These are phyloP conservation scores for Hyposmocoma kahamanoa DNA, from an alignment of 1,140 invertebrate genomes.

Conservation along the genomic window DNA sequence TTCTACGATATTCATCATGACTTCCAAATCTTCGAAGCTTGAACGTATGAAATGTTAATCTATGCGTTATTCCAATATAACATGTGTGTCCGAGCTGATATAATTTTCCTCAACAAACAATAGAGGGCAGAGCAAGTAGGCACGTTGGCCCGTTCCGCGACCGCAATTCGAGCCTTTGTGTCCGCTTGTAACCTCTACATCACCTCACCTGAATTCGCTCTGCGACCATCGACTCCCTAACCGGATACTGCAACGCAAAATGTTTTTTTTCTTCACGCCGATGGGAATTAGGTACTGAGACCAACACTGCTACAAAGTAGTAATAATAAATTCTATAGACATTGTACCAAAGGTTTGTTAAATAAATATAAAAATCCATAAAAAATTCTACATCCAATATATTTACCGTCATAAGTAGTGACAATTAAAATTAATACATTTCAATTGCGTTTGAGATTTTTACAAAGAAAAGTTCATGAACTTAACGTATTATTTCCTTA, in stretches of 20 bases:
- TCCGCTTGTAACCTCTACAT: constrained; percentile 56
- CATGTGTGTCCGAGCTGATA: too few species aligned
- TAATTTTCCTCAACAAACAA: too few species aligned
- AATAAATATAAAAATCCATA: constrained; percentile 44
- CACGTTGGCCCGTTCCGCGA: constrained; percentile 38
- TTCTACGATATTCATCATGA: too few species aligned
- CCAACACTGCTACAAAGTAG: too few species aligned
- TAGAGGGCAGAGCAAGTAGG: too few species aligned
- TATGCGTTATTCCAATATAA: too few species aligned
- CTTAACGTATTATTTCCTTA: constrained; percentile 14
- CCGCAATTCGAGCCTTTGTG: constrained; percentile 48
- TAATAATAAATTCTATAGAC: too few species aligned
- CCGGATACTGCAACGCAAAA: not conserved
- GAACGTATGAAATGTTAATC: too few species aligned
- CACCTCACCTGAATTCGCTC: constrained; percentile 20
- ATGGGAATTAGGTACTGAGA: too few species aligned
- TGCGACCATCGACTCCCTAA: not conserved
- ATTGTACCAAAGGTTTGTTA: not conserved
- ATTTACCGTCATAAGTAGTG: constrained; percentile 63
- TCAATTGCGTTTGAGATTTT: constrained; percentile 38
- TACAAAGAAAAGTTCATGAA: constrained; percentile 33
- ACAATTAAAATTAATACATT: constrained; percentile 64
- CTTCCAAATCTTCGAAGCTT: too few species aligned
- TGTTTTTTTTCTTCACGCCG: not conserved
- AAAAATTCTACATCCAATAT: constrained; percentile 71